These are phyloP conservation scores for Takifugu bimaculatus DNA, from an alignment of 2,113 vertebrate species.

Conservation along the genomic window DNA sequence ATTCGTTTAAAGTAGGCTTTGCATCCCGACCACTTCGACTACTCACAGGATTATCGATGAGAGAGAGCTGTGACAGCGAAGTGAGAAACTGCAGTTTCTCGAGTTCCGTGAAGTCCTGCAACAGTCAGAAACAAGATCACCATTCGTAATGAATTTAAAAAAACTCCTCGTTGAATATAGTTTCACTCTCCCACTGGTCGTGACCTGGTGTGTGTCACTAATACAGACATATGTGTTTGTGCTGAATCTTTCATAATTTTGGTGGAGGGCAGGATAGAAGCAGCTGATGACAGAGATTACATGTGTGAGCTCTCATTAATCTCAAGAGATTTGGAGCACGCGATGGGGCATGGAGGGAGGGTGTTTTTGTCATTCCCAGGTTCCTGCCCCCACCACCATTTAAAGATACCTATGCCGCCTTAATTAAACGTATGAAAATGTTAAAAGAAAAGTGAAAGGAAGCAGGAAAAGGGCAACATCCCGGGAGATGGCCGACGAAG, in stretches of 20 bases:
- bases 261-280: conserved; percentile 30
- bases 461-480: conserved; percentile 68
- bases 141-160: background rate
- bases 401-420: conserved; percentile 54
- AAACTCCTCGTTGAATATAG: background rate
- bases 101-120: conserved; percentile 79
- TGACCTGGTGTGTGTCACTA: conserved; percentile 26
- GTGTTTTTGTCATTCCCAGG: conserved; percentile 42
- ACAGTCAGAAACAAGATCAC: conserved; percentile 22
- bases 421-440: conserved; percentile 67
- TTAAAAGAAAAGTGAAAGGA: conserved; percentile 49
- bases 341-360: conserved; percentile 20
- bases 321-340: conserved; percentile 63
- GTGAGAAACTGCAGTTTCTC: conserved; percentile 81
- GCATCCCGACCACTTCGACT: conserved; percentile 2
- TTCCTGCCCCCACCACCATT: conserved; percentile 52
- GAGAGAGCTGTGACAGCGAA: conserved; percentile 79
- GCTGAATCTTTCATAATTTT: conserved; percentile 48
- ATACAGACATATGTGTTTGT: conserved; percentile 35
- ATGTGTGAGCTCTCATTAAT: conserved; percentile 64
- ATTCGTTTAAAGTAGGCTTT: background rate
- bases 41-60: conserved; percentile 84
- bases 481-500: conserved; percentile 53
- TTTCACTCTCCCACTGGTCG: background rate
- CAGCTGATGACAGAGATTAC: conserved; percentile 65